A percentile compares a stretch with the other conserved stretches of the same genome.
Evolutionary conservation across 2,113 vertebrate species (phyloP).

Genomic region (zebrafish (Danio rerio)): DNA sequence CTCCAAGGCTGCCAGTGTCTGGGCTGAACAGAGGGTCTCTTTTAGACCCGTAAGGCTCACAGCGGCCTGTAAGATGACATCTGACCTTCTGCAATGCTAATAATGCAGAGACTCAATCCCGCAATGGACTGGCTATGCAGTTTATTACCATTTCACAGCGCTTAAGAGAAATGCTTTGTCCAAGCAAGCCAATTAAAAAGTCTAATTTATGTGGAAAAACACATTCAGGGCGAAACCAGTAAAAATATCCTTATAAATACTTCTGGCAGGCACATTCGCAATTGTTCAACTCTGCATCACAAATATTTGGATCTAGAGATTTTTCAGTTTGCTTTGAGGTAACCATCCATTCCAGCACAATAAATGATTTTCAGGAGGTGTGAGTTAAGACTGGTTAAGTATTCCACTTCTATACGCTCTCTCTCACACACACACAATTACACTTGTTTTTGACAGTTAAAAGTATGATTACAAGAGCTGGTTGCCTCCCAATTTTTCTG

Average conservation of each 20-base stretch:
- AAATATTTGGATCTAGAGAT: background rate
- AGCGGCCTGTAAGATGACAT: conserved; percentile 31
- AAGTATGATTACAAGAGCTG: background rate
- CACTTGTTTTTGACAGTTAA: background rate
- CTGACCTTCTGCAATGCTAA: conserved; percentile 26
- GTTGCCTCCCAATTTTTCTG: background rate
- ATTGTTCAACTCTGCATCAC: background rate
- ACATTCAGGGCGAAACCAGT: background rate
- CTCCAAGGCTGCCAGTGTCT: conserved; percentile 3
- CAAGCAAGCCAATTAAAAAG: background rate
- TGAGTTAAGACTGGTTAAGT: background rate
- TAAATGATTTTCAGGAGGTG: background rate
- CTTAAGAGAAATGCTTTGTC: conserved; percentile 13
- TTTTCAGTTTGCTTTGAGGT: background rate
- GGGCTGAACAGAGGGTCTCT: conserved; percentile 20
- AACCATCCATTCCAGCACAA: background rate
- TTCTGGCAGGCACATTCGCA: background rate
- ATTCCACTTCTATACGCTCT: background rate
- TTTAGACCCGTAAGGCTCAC: conserved; percentile 37
- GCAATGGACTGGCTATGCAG: background rate
- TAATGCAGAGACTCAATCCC: conserved; percentile 22
- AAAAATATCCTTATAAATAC: conserved; percentile 13
- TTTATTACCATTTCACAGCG: conserved; percentile 16
- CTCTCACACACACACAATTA: background rate
- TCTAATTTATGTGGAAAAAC: conserved; percentile 29